Evolutionary conservation across 2,797 vertebrate species (phyloP).

Genomic region (Melanotaenia boesemani): DNA sequence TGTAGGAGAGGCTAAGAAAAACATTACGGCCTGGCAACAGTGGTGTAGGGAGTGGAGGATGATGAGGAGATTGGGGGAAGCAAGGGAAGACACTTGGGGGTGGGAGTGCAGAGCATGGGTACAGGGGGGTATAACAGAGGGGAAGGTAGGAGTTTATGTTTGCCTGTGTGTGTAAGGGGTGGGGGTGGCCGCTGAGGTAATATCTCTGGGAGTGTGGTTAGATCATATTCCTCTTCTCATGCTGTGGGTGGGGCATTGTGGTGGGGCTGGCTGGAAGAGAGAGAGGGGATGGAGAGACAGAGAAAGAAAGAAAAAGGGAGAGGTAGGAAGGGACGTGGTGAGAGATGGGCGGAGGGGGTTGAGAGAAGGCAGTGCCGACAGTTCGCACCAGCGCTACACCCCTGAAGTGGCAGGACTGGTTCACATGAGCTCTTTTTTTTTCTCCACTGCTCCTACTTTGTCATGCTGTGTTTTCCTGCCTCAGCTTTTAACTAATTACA

Average conservation of each 20-base stretch:
- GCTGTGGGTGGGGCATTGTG: slow-evolving; percentile 74
- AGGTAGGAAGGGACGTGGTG: slow-evolving; percentile 29
- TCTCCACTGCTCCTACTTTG: background rate
- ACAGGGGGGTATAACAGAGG: slow-evolving; percentile 62
- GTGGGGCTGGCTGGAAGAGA: slow-evolving; percentile 65
- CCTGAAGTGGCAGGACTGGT: slow-evolving; percentile 76
- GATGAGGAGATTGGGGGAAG: slow-evolving; percentile 69
- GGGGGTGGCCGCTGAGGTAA: slow-evolving; percentile 75
- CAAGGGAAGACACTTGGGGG: slow-evolving; percentile 39
- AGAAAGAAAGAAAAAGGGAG: slow-evolving; percentile 26
- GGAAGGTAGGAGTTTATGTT: slow-evolving; percentile 67
- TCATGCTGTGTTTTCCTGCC: slow-evolving; percentile 9
- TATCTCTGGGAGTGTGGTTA: slow-evolving; percentile 75
- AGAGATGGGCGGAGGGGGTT: slow-evolving; percentile 59
- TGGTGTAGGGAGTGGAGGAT: slow-evolving; percentile 76
- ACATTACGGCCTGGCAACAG: slow-evolving; percentile 80
- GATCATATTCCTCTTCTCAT: slow-evolving; percentile 81
- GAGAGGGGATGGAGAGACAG: slow-evolving; percentile 51
- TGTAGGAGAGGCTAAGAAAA: slow-evolving; percentile 91
- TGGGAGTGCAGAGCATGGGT: slow-evolving; percentile 47
- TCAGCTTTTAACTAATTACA: slow-evolving; percentile 8
- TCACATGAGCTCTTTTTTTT: slow-evolving; percentile 60
- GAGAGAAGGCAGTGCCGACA: slow-evolving; percentile 57
- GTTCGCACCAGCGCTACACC: slow-evolving; percentile 69
- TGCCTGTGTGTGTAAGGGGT: slow-evolving; percentile 53